Evolutionary conservation across 2,888 invertebrate genomes (phyloP).

Genomic region (Tholera decimalis): DNA sequence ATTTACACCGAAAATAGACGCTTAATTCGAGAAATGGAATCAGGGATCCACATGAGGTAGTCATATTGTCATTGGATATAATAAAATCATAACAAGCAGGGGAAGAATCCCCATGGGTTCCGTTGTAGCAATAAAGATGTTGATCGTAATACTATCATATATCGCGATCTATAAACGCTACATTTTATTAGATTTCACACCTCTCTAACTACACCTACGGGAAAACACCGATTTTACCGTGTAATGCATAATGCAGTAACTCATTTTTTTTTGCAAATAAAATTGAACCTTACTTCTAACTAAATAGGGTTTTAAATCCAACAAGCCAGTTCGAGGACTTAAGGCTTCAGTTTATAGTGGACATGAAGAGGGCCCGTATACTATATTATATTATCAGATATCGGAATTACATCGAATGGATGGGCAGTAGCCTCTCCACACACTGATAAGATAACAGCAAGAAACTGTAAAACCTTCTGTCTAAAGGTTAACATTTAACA

Average conservation of each 20-base stretch:
- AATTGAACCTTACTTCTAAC: neutral
- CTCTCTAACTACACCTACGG: constrained; percentile 37
- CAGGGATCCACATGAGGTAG: neutral
- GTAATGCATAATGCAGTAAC: constrained; percentile 15
- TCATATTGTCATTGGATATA: constrained; percentile 10
- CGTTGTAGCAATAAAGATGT: constrained; percentile 45
- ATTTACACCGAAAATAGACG: constrained; percentile 1
- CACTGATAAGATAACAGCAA: constrained; percentile 31
- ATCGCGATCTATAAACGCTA: constrained; percentile 49
- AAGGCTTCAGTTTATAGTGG: neutral
- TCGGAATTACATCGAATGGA: constrained; percentile 35
- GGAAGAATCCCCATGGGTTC: constrained; percentile 30
- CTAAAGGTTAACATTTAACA: constrained; percentile 20
- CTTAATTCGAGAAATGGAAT: neutral
- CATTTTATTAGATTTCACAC: constrained; percentile 56
- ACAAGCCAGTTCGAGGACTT: neutral
- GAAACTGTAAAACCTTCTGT: constrained; percentile 23
- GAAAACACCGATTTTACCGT: constrained; percentile 22
- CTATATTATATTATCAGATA: constrained; percentile 37
- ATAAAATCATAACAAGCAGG: constrained; percentile 26
- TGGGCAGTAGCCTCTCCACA: constrained; percentile 30
- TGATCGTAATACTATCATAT: constrained; percentile 38
- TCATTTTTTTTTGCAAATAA: neutral
- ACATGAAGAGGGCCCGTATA: neutral
- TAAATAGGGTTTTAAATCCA: neutral